Evolutionary conservation across 2,113 vertebrate species (phyloP).

Genomic region (Uria lomvia): DNA sequence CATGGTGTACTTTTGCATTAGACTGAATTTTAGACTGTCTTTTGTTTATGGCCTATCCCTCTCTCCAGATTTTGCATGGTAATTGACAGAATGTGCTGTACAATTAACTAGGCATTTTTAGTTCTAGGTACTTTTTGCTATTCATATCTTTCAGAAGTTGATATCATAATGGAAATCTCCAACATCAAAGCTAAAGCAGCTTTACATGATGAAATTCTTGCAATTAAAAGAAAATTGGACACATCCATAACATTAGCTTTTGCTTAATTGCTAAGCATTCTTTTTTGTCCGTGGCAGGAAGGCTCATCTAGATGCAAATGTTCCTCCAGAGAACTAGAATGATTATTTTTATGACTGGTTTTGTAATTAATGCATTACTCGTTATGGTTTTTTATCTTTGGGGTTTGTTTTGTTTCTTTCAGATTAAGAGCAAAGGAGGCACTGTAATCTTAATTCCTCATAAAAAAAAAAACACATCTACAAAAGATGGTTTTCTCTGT

Average conservation of each 20-base stretch:
- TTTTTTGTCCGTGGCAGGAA: neutral
- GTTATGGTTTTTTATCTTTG: neutral
- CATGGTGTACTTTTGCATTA: neutral
- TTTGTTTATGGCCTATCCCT: neutral
- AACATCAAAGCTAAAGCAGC: neutral
- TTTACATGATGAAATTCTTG: neutral
- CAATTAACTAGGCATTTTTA: neutral
- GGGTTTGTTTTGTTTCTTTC: neutral
- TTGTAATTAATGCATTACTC: neutral
- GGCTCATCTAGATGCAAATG: conserved; percentile 19
- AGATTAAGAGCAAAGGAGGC: neutral
- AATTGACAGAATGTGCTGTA: neutral
- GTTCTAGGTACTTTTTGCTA: neutral
- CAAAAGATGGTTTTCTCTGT: neutral
- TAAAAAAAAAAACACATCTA: neutral
- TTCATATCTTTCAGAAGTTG: neutral
- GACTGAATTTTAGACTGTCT: neutral
- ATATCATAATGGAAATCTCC: neutral
- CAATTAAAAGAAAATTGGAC: conserved; percentile 23
- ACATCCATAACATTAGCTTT: neutral
- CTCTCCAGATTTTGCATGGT: neutral
- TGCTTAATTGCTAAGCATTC: neutral
- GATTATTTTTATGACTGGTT: conserved; percentile 18
- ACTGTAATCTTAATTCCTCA: neutral
- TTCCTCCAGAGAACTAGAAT: neutral